These are phyloP conservation scores for Aythya baeri DNA, from an alignment of 2,113 vertebrate genomes.

Conservation along the genomic window DNA sequence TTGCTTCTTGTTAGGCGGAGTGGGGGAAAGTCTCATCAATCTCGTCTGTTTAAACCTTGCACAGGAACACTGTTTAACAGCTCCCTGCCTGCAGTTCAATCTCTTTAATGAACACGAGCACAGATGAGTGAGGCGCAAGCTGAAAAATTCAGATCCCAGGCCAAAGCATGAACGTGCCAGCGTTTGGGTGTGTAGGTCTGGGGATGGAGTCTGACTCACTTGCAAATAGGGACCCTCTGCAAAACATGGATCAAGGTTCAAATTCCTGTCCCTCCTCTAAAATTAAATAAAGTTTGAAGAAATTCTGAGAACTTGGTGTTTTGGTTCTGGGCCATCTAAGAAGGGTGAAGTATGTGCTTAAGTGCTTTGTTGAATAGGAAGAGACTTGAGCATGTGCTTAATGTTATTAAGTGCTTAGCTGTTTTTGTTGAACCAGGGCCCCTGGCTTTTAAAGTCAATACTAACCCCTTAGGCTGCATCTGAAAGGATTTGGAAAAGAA, in stretches of 20 bases:
- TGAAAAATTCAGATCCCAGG: constrained; percentile 16
- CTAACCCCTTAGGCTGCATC: constrained; percentile 49
- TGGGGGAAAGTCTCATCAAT: background rate
- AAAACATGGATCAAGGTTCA: background rate
- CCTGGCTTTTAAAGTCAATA: constrained; percentile 48
- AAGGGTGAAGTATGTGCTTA: constrained; percentile 14
- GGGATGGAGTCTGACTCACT: constrained; percentile 20
- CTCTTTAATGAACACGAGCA: background rate
- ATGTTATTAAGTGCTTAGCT: constrained; percentile 65
- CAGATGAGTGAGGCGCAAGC: background rate
- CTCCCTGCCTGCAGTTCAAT: background rate
- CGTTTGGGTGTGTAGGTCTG: constrained; percentile 13
- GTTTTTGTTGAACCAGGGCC: constrained; percentile 48
- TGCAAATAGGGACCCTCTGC: constrained; percentile 7
- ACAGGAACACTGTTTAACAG: background rate
- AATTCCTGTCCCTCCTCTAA: constrained; percentile 21
- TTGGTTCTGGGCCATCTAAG: constrained; percentile 35
- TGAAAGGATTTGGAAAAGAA: constrained; percentile 60
- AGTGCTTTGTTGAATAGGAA: constrained; percentile 58
- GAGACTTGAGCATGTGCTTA: constrained; percentile 49
- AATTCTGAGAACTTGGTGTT: background rate
- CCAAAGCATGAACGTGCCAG: background rate
- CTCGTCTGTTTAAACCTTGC: background rate
- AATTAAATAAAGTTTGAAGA: constrained; percentile 2
- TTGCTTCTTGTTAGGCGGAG: background rate